Evolutionary conservation across 2,888 invertebrate species (phyloP).

Genomic region (Alloplasta piceator): DNA sequence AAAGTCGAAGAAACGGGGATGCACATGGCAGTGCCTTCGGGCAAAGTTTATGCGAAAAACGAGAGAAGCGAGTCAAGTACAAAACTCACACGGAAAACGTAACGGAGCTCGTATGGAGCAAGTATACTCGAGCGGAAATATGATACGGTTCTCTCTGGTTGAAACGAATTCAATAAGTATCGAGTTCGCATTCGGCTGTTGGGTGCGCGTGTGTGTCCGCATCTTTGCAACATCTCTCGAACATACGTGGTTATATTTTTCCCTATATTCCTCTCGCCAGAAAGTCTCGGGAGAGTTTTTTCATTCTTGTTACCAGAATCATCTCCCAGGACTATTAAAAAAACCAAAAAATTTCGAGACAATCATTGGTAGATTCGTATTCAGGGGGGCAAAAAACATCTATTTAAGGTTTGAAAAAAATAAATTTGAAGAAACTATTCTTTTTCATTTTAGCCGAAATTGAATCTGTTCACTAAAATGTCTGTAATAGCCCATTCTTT

Average conservation of each 20-base stretch:
- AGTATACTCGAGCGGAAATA: constrained; percentile 67
- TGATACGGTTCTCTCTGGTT: constrained; percentile 63
- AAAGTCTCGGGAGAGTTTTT: constrained; percentile 4
- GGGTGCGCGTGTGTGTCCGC: not conserved
- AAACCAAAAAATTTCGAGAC: no score
- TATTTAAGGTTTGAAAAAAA: no score
- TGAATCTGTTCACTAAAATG: no score
- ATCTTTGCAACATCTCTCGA: constrained; percentile 37
- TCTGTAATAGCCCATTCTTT: no score
- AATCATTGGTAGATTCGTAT: no score
- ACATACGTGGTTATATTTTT: not conserved
- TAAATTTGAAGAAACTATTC: no score
- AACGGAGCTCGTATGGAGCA: not conserved
- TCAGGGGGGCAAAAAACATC: no score
- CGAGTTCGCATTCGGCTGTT: constrained; percentile 70
- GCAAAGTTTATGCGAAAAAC: constrained; percentile 67
- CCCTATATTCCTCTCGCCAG: constrained; percentile 8
- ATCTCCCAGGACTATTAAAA: no score
- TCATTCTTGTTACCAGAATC: not conserved
- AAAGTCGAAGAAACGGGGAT: constrained; percentile 42
- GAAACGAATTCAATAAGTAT: constrained; percentile 69
- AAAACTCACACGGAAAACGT: constrained; percentile 10
- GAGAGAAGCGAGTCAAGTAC: constrained; percentile 24
- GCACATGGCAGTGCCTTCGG: constrained; percentile 32
- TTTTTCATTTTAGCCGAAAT: no score